Base-by-base conservation (phyloP, 2,888 invertebrate species). In the Mythimna vitellina region DNA sequence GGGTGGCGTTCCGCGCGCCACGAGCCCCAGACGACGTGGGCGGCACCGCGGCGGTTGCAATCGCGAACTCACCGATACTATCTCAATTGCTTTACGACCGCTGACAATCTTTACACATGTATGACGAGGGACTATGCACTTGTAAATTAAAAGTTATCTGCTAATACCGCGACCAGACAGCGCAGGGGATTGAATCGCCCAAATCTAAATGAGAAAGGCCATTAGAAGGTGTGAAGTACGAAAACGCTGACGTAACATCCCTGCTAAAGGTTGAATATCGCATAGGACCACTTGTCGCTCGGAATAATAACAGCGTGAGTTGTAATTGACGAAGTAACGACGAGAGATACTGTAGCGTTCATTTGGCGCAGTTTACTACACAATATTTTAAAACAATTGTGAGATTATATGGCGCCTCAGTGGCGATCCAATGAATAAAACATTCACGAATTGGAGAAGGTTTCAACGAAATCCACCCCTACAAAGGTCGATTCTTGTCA, bases 341-440 rank as follows among this genome's bases (percentile, higher is more conserved):
- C 46, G 29, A 38, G 58, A 46, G 65, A 72, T 74, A 56, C 74
- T 54, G 57, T 61, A 54, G 73, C 66, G 71, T 84, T 75, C 66
- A 73, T 83, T 84, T 77, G 67, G 64, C 49, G 65, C 73, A 82
- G 71, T 83, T 66, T 65, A 69, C 46, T 35, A 42, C 35, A 63
- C 64, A 73, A 61, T 70, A 70, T 80, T 84, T 82, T 82, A 77
- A 65, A 72, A 80, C 78, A 76, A 81, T 79, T 73, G 81, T 70
- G 79, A 80, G 81, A 76, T 86, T 82, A 79, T 83, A 82, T 53
- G 66, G 56, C 29, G 76, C 42, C 51, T 53, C 25, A 56, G 35
- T 87, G 86, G 85, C 85, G 77, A 80, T 75, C 68, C 75, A 65
- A 82, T 89, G 86, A 89, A 89, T 89, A 91, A 89, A 86, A 87